Percentiles rank a stretch among this genome's conserved stretches.
Conservation (phyloP, 2,888 invertebrate species). For the Sinopyrophorus schimmeli region DNA sequence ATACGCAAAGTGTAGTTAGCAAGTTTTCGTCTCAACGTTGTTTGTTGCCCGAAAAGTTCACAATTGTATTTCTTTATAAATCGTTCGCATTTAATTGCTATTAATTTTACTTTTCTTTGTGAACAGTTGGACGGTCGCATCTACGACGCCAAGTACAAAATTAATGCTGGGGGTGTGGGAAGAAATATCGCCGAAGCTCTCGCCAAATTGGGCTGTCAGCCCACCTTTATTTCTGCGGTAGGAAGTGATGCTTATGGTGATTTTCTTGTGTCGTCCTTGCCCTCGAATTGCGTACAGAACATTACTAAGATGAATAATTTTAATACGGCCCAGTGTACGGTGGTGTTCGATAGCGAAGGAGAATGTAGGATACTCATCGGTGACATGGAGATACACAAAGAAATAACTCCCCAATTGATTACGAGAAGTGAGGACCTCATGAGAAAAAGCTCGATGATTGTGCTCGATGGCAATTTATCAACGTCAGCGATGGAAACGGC, state of each 20-base stretch:
- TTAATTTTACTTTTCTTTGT: no score
- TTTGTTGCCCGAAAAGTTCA: no score
- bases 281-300: slow-evolving; percentile 45
- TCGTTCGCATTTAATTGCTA: no score
- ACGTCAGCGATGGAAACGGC: slow-evolving; percentile 66
- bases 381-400: slow-evolving; percentile 78
- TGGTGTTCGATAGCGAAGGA: slow-evolving; percentile 72
- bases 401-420: slow-evolving; percentile 71
- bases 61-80: no score
- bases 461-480: slow-evolving; percentile 85
- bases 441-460: slow-evolving; percentile 68
- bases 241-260: slow-evolving; percentile 69
- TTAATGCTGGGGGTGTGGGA: slow-evolving; percentile 86
- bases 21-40: no score
- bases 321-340: slow-evolving; percentile 75
- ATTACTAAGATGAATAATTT: slow-evolving; percentile 48
- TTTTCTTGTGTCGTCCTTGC: slow-evolving; percentile 50
- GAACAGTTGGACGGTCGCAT: slow-evolving; percentile 83
- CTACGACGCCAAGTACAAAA: slow-evolving; percentile 65
- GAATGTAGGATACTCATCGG: slow-evolving; percentile 82
- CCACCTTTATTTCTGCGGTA: slow-evolving; percentile 74
- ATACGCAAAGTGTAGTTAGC: no score
- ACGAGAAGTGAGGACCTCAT: slow-evolving; percentile 62
- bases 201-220: slow-evolving; percentile 67
- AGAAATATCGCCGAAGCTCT: slow-evolving; percentile 90